phyloP scores from a whole-genome alignment of 2,797 vertebrate genomes.

The Orestias chungarensis region DNA sequence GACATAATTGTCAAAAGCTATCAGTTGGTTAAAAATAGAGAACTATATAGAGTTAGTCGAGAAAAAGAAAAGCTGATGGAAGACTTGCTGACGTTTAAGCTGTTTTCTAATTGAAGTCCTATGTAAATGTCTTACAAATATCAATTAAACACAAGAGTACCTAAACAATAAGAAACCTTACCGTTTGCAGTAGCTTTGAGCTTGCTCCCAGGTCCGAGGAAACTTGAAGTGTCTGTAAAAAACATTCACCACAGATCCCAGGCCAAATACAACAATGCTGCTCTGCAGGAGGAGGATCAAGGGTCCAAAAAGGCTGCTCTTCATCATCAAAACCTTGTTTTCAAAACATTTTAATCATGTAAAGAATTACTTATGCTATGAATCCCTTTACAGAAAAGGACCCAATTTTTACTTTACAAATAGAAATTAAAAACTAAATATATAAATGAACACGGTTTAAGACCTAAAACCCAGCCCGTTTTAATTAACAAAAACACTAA shows the following conservation, averaged over 20 bases:
- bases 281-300: slow-evolving; percentile 24
- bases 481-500: not conserved
- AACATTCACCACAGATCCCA: slow-evolving; percentile 10
- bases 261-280: not conserved
- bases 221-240: fast-evolving
- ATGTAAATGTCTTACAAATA: not conserved
- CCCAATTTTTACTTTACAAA: not conserved
- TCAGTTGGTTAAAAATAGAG: too few relatives aligned
- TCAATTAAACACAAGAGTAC: not conserved
- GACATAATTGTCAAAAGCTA: too few relatives aligned
- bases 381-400: not conserved
- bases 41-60: too few relatives aligned
- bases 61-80: too few relatives aligned
- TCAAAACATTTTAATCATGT: not conserved
- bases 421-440: not conserved
- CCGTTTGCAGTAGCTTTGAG: not conserved
- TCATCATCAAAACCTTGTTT: slow-evolving; percentile 6
- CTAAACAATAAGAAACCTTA: slow-evolving; percentile 1
- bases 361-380: not conserved
- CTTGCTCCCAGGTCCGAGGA: not conserved
- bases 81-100: not conserved
- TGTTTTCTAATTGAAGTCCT: not conserved
- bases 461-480: not conserved
- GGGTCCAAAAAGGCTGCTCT: slow-evolving; percentile 8
- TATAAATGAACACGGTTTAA: not conserved